Conservation (phyloP, 30 jellyfish, hydroid and myxozoan species). For the Sanderia malayensis region DNA sequence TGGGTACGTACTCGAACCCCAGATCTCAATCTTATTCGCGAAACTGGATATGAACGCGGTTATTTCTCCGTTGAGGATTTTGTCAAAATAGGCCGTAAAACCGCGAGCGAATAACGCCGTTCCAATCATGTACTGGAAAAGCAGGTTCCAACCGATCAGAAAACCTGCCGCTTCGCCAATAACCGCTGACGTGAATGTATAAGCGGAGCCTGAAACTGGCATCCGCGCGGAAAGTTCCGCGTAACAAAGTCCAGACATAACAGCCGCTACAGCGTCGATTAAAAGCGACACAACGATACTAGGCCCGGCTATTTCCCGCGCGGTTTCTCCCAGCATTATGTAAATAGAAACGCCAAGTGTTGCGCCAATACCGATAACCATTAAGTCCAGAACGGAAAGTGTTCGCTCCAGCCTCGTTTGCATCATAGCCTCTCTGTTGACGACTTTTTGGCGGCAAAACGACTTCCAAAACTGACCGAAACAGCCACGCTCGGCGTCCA, state of each 20-base stretch:
- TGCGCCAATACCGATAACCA: constrained; percentile 43
- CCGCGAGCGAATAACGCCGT: constrained; percentile 86
- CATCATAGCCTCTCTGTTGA: background rate
- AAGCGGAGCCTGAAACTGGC: constrained; percentile 53
- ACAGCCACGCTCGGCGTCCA: too few species aligned
- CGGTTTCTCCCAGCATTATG: constrained; percentile 34
- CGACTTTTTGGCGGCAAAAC: constrained; percentile 13
- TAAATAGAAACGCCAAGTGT: constrained; percentile 35
- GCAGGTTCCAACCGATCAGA: constrained; percentile 83
- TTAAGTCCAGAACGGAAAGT: constrained; percentile 4
- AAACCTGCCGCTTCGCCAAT: constrained; percentile 90
- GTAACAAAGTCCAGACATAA: constrained; percentile 49
- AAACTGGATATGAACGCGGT: constrained; percentile 14
- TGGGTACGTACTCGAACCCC: constrained; percentile 44
- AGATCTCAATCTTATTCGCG: constrained; percentile 29
- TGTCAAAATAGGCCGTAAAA: constrained; percentile 64
- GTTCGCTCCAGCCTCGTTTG: constrained; percentile 10
- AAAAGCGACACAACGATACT: constrained; percentile 28
- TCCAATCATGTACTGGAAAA: constrained; percentile 83
- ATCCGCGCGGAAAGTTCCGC: constrained; percentile 65
- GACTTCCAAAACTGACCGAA: background rate
- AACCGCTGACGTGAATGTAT: constrained; percentile 51
- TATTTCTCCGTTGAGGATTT: constrained; percentile 44
- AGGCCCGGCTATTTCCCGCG: constrained; percentile 38
- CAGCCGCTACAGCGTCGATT: constrained; percentile 38